Conservation (phyloP, 2,113 vertebrate genomes). For the Microtus montanus region DNA sequence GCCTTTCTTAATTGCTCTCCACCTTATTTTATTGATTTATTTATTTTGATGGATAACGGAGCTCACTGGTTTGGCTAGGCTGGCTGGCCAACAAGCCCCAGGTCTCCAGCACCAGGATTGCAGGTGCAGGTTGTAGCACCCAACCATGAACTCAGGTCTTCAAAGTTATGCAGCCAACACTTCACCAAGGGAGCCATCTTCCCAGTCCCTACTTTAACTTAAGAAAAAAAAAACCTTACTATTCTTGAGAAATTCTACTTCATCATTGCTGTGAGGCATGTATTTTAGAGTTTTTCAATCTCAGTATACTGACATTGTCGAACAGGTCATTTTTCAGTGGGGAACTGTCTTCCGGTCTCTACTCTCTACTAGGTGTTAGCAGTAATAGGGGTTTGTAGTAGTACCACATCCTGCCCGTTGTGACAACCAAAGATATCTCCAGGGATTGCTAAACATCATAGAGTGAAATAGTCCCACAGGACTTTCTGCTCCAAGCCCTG, state of each 20-base stretch:
- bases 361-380: background rate
- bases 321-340: background rate
- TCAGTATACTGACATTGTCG: background rate
- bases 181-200: background rate
- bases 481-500: background rate
- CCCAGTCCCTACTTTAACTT: background rate
- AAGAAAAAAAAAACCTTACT: background rate
- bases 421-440: conserved; percentile 11
- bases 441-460: background rate
- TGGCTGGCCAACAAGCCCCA: background rate
- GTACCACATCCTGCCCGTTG: no score
- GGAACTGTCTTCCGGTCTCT: background rate
- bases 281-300: background rate
- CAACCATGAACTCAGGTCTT: background rate
- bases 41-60: background rate
- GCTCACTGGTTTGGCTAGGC: background rate
- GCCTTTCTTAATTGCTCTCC: background rate
- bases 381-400: background rate
- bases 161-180: no score
- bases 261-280: background rate
- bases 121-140: background rate
- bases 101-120: background rate
- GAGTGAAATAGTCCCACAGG: background rate
- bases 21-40: background rate
- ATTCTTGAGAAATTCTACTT: conserved; percentile 9